phyloP scores from a whole-genome alignment of 1,140 invertebrate genomes.

The Dolichoris vasculosae region DNA sequence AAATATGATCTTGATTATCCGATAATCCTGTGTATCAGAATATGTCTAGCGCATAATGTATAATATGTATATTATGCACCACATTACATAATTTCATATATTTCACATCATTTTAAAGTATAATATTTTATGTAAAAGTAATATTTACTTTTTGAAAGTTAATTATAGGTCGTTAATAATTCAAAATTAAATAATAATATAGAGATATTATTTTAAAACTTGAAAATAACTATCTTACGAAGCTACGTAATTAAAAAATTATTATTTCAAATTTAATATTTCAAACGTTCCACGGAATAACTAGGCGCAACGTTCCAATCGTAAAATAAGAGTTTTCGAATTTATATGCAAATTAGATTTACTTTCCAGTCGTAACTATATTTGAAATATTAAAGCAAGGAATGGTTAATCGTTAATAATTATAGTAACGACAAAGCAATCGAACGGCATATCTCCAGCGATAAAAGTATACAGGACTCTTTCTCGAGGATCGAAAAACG shows the following conservation, averaged over 20 bases:
- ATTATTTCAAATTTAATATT: neutral
- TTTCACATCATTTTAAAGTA: neutral
- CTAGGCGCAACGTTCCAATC: neutral
- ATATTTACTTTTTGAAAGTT: neutral
- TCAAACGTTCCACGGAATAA: neutral
- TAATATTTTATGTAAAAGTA: neutral
- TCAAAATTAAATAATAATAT: neutral
- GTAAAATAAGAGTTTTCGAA: neutral
- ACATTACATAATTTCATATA: neutral
- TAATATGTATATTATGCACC: neutral
- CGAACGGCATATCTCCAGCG: conserved; percentile 27
- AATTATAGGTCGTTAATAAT: neutral
- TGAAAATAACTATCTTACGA: too few species aligned
- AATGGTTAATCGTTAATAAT: conserved; percentile 32
- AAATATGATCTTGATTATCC: conserved; percentile 22
- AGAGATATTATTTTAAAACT: neutral
- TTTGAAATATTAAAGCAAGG: neutral
- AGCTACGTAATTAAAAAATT: neutral
- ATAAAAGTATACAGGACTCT: conserved; percentile 30
- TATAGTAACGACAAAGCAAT: conserved; percentile 39
- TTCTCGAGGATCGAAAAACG: conserved; percentile 3
- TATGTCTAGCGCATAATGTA: neutral
- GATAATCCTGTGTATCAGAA: neutral
- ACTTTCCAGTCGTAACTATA: neutral
- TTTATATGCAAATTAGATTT: neutral